Evolutionary conservation across 1,140 invertebrate genomes (phyloP), one percentile per base, ranked within the genome.

Genomic region (Anthonomus grandis): DNA sequence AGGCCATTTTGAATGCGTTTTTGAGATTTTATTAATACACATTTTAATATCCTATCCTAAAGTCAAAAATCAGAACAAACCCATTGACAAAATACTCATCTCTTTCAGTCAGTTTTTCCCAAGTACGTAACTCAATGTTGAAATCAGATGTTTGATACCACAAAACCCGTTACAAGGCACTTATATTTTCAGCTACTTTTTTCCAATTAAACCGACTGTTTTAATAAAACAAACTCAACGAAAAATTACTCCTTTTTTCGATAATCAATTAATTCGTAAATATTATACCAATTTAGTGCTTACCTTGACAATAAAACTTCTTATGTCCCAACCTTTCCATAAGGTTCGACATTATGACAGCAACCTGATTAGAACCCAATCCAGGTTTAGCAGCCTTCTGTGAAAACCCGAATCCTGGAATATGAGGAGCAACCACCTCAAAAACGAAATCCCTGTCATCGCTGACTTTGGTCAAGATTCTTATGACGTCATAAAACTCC

Each of bases 401-500:
- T 4, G 90, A 93, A 72, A 86, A 93, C 23, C 88, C 90, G 75
- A 87, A 93, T 3, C 92, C 91, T 22, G 68, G 68, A 27, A 90
- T 71, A 0, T 86, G 88, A 0, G 91, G 90, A 4, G 78, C 79
- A 0, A 94, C 78, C 1, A 93, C 73, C 73, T 93, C 89, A 67
- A 93, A 93, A 5, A 88, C 86, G 59, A 86, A 85, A 48, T 86
- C 76, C 9, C 74, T 70, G 9, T 75, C 76, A 3, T 54, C 37
- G 22, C 24, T 50, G 4, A 50, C 37, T 21, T 24, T 54, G 0
- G 81, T 87, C 8, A 93, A 65, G 24, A 87, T 36, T 91, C 86
- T 61, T 90, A 88, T 69, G 94, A 95, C 72, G 95, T 91, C 8
- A 87, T 78, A 1, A 95, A 78, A 0, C 88, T 90, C 18, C 93